A percentile compares a stretch with the other conserved stretches of the same genome.
These are phyloP conservation scores for Zoanthus gigantus DNA, from an alignment of 92 coral and sea anemone species.

Conservation along the genomic window DNA sequence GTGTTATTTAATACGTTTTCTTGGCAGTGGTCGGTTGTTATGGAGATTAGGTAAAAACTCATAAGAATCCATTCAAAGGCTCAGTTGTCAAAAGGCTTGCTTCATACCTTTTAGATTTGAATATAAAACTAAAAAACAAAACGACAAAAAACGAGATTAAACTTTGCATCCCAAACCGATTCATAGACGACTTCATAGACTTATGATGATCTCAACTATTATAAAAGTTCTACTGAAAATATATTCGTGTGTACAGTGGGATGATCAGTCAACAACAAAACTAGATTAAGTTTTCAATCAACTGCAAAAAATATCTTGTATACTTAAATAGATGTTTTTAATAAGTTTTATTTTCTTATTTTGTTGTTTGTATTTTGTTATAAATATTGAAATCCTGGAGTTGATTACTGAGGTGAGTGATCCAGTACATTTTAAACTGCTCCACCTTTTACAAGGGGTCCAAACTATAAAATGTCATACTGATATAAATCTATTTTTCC, in stretches of 20 bases:
- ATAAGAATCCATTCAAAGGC: constrained; percentile 6
- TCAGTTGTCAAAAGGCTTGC: constrained; percentile 8
- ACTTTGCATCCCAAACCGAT: background rate
- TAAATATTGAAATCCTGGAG: background rate
- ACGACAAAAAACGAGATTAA: background rate
- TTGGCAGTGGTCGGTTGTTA: constrained; percentile 21
- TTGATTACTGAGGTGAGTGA: too few relatives aligned
- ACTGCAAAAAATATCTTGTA: too few relatives aligned
- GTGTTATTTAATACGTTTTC: background rate
- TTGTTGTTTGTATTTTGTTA: background rate
- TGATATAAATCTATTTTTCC: too few relatives aligned
- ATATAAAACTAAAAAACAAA: constrained; percentile 7
- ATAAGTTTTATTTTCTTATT: background rate
- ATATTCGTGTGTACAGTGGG: background rate
- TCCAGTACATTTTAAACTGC: background rate
- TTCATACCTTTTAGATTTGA: background rate
- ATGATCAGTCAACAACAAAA: too few relatives aligned
- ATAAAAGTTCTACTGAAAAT: background rate
- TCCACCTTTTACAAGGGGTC: too few relatives aligned
- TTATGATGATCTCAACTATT: background rate
- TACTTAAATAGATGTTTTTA: too few relatives aligned
- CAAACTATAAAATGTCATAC: too few relatives aligned
- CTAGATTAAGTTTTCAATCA: too few relatives aligned
- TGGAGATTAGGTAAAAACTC: constrained; percentile 33
- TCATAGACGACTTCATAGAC: background rate